Base-by-base conservation (phyloP, 2,113 vertebrate species). In the Oreochromis aureus region DNA sequence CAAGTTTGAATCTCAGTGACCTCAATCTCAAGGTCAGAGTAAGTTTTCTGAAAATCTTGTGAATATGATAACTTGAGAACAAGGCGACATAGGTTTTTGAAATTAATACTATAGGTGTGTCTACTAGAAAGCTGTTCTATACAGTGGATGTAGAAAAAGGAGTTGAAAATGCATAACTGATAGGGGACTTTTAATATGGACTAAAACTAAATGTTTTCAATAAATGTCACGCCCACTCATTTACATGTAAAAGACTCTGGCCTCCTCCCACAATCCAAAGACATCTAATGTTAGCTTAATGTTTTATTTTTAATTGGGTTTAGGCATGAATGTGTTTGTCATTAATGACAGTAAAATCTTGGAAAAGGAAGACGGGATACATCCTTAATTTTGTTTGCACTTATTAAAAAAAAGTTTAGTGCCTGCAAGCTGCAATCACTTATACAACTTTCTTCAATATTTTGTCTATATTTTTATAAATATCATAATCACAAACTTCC, bases 81-180 rank as follows among this genome's bases (percentile, higher is more conserved):
- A 0, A 22, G 19, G 19, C 1, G 3, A 69, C 0, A 4, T 69
- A 69, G 34, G 11, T 69, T 39, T 69, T 0, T 2, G 19, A 69
- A 69, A 69, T 2, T 69, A 34, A 69, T 69, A 66, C 61, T 46
- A 6, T 46, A 6, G 12, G 44, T 46, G 44, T 46, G 5, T 46
- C 44, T 15, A 46, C 51, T 73, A 46, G 39, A 46, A 46, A 69
- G 13, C 24, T 46, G 22, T 73, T 46, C 1, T 27, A 10, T 46
- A 73, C 8, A 46, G 39, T 73, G 15, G 13, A 46, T 46, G 41
- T 46, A 73, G 69, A 46, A 73, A 46, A 73, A 73, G 2, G 39
- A 73, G 69, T 27, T 46, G 32, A 63, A 46, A 73, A 4, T 73
- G 10, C 22, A 46, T 0, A 27, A 73, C 41, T 27, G 13, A 46